Evolutionary conservation across 2,113 vertebrate genomes (phyloP).

Genomic region (Arothron firmamentum): DNA sequence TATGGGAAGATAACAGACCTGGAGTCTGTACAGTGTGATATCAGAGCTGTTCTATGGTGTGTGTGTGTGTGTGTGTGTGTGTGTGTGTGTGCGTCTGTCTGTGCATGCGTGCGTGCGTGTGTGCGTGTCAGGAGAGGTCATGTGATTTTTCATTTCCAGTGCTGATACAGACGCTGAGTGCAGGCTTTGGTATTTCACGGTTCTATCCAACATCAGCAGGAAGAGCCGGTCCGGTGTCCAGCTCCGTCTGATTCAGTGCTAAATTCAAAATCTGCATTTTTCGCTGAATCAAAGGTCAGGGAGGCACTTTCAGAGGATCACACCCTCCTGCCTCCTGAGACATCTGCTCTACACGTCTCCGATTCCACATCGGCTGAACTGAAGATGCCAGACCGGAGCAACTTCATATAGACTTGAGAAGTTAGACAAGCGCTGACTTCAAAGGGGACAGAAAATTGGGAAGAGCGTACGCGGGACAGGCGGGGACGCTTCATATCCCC

Average conservation of each 20-base stretch:
- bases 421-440: slow-evolving; percentile 16
- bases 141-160: slow-evolving; percentile 45
- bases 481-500: slow-evolving; percentile 38
- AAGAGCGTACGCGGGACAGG: slow-evolving; percentile 19
- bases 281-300: slow-evolving; percentile 34
- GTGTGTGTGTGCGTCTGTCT: background rate
- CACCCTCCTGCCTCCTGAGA: slow-evolving; percentile 34
- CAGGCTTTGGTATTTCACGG: slow-evolving; percentile 10
- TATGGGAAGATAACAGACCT: slow-evolving; percentile 38
- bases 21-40: background rate
- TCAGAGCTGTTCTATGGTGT: background rate
- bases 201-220: slow-evolving; percentile 32
- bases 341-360: slow-evolving; percentile 37
- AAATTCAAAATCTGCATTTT: slow-evolving; percentile 30
- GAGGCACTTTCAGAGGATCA: slow-evolving; percentile 22
- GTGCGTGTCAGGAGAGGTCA: slow-evolving; percentile 11
- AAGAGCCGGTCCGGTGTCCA: slow-evolving; percentile 13
- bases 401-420: background rate
- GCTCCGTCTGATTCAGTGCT: slow-evolving; percentile 14
- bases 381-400: background rate
- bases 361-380: slow-evolving; percentile 20
- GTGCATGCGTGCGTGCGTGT: background rate
- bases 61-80: background rate
- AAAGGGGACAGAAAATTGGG: slow-evolving; percentile 10
- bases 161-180: slow-evolving; percentile 37